Percentiles rank a stretch among this genome's conserved stretches.
These are phyloP conservation scores for Laupala kohalensis DNA, from an alignment of 1,140 invertebrate genomes.

Conservation along the genomic window DNA sequence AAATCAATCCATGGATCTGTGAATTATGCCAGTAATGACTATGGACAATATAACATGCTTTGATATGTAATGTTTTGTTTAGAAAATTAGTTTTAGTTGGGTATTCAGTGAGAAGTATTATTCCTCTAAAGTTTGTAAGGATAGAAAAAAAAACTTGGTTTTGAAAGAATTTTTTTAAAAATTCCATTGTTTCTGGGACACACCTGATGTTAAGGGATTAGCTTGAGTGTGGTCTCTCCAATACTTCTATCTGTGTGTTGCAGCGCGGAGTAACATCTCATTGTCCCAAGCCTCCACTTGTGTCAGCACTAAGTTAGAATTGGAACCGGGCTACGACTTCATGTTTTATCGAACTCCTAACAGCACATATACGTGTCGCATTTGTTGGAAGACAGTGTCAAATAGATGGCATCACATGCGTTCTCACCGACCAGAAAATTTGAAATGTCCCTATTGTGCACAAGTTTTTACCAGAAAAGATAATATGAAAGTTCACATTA, in stretches of 20 bases:
- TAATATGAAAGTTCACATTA: conserved; percentile 54
- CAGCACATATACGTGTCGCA: conserved; percentile 34
- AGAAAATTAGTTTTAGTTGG: too few species aligned
- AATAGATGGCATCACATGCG: conserved; percentile 59
- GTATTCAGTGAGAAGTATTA: too few species aligned
- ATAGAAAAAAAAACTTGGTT: too few species aligned
- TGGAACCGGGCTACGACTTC: background rate
- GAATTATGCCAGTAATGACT: too few species aligned
- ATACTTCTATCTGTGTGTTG: background rate
- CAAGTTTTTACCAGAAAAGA: conserved; percentile 53
- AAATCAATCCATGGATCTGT: too few species aligned
- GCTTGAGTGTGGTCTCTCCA: too few species aligned
- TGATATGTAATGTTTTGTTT: too few species aligned
- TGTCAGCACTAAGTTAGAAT: background rate
- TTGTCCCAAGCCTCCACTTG: background rate
- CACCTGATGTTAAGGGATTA: too few species aligned
- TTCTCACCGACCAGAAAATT: conserved; percentile 52
- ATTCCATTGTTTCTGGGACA: too few species aligned
- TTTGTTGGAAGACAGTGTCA: conserved; percentile 55
- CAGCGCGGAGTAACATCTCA: background rate
- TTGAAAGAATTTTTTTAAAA: too few species aligned
- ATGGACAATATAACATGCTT: too few species aligned
- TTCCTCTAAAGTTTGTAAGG: too few species aligned
- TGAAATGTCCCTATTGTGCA: conserved; percentile 51
- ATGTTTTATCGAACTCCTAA: conserved; percentile 11